Evolutionary conservation across 92 coral and sea anemone genomes (phyloP), one percentile per base, ranked within the genome.

Genomic region (Siderastrea siderea): DNA sequence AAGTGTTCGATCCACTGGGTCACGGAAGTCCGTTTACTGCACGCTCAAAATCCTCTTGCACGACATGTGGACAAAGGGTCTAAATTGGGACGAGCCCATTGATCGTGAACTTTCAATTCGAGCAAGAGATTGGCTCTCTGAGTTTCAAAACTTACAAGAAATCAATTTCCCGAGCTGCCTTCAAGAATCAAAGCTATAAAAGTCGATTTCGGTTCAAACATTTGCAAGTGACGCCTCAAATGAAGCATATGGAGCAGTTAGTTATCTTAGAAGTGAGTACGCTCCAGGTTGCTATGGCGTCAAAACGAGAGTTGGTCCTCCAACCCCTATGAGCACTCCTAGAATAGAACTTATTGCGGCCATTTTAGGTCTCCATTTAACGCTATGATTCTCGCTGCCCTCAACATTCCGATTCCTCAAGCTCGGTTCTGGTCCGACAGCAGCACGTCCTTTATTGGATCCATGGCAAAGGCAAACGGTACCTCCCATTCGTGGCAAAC

Each of bases 41-140:
- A 47, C 87, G 90, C 65, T 88, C 90, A 75, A 90, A 68, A 80
- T 80, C 65, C 80, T 87, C 50, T 58, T 80, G 71, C 82, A 87
- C 54, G 87, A 90, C 14, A 53, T 86, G 80, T 86, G 90, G 90
- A 80, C 93, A 14, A 75, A 82, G 7, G 93, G 93, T n/a, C 68
- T 87, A 51, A 90, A 83, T 68, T 91, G 94, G 94, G 87, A 92
- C 70, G 94, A 78, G 47, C 77, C 82, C 59, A 70, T 88, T 66
- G 84, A 84, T 47, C 84, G 74, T 9, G 64, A 91, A 51, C 84
- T 87, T 12, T 19, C 52, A 47, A 54, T 67, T 68, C 79, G 88
- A 71, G 91, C 74, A 45, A 49, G n/a, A 61, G 61, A n/a, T 38
- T 87, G 85, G 91, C 62, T 91, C 61, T 62, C 74, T 58, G 85